Evolutionary conservation across 2,113 vertebrate genomes (phyloP).

Genomic region (Agapornis roseicollis): DNA sequence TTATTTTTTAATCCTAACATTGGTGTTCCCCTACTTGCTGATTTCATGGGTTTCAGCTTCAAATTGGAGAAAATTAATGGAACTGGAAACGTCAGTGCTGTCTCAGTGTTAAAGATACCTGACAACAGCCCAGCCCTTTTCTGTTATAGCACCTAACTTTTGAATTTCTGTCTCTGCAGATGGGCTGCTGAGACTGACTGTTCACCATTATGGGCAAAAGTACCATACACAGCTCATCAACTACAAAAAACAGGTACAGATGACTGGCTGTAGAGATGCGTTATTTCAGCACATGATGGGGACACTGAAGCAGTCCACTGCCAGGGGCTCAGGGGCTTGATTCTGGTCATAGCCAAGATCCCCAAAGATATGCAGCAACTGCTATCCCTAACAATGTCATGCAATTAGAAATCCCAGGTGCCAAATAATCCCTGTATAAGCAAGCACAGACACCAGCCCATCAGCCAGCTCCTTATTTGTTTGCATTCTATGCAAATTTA

Average conservation of each 20-base stretch:
- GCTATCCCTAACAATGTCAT: not conserved
- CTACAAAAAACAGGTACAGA: not conserved
- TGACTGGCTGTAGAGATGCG: not conserved
- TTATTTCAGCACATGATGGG: not conserved
- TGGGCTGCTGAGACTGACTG: not conserved
- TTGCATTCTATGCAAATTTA: not conserved
- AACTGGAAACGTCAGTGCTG: not conserved
- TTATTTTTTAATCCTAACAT: not conserved
- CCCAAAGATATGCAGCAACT: not conserved
- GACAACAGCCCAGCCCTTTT: not conserved
- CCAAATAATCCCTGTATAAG: not conserved
- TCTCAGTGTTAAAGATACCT: not conserved
- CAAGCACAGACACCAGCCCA: not conserved
- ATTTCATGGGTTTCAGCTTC: not conserved
- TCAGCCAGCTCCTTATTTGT: not conserved
- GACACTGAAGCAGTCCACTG: not conserved
- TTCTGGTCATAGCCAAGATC: not conserved
- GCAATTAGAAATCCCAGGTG: not conserved
- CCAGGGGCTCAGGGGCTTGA: not conserved
- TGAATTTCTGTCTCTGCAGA: not conserved
- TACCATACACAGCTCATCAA: not conserved
- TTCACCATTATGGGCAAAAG: not conserved
- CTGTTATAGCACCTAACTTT: not conserved
- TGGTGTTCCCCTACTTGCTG: not conserved
- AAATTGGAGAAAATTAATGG: not conserved